Evolutionary conservation across 2,888 invertebrate species (phyloP).

Genomic region (Anodontia alba): DNA sequence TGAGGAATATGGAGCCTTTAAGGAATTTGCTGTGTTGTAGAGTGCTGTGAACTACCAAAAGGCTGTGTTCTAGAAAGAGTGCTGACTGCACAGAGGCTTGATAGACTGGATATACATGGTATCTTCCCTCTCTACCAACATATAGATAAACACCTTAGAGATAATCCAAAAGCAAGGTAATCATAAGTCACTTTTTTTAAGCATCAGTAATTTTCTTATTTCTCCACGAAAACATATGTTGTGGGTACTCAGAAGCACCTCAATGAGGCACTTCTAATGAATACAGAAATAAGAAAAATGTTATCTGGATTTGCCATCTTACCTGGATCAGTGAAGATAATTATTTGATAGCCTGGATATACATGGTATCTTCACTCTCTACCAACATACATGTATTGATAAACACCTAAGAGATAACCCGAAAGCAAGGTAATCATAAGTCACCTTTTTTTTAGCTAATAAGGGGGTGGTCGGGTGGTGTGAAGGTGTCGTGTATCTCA

Average conservation of each 20-base stretch:
- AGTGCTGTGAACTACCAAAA: constrained; percentile 83
- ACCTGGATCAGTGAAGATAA: too few relatives aligned
- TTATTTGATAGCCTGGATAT: constrained; percentile 86
- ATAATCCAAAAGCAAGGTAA: constrained; percentile 69
- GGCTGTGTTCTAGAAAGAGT: constrained; percentile 88
- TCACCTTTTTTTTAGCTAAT: too few relatives aligned
- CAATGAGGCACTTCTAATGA: too few relatives aligned
- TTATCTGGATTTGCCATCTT: too few relatives aligned
- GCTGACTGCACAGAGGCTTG: constrained; percentile 87
- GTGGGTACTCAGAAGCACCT: too few relatives aligned
- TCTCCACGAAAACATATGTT: too few relatives aligned
- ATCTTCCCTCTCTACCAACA: constrained; percentile 75
- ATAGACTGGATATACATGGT: constrained; percentile 85
- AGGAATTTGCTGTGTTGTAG: background rate
- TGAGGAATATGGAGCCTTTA: too few relatives aligned
- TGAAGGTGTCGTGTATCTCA: too few relatives aligned
- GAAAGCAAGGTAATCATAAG: constrained; percentile 66
- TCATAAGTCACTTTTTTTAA: too few relatives aligned
- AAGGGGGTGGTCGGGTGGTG: too few relatives aligned
- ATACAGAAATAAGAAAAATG: too few relatives aligned
- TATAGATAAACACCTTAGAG: constrained; percentile 66
- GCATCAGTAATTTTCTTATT: too few relatives aligned
- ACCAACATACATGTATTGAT: constrained; percentile 71
- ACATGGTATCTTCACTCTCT: constrained; percentile 79
- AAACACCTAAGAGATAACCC: constrained; percentile 65